Base-by-base conservation (phyloP, 2,888 invertebrate species). In the Drosophila recens region DNA sequence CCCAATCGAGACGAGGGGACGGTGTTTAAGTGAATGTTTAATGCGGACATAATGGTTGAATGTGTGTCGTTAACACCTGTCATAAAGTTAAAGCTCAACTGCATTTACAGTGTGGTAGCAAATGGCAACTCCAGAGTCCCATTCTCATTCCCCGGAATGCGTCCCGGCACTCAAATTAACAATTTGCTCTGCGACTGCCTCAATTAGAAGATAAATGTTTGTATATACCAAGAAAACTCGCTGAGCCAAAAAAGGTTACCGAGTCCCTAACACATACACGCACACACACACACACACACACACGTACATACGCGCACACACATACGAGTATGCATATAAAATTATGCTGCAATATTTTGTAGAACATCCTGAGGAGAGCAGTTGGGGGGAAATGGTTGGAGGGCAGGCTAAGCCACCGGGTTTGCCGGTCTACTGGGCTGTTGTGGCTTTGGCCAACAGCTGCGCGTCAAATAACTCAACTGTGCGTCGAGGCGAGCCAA, bases 381-480 rank as follows among this genome's bases (percentile, higher is more conserved):
- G 27, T 11, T 11, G 34, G 45, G 49, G 53, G 33, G n/a, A 36
- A 30, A 36, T n/a, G 34, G 10, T n/a, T 11, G 42, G 42, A 27
- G 15, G 15, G 34, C 6, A 27, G 1, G 45, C n/a, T 45, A 27
- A 45, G 23, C 23, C 13, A 13, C 11, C 15, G 13, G 23, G 49
- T 23, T 30, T 68, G 68, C 64, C 45, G 36, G 33, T 34, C 42
- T 43, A 54, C 20, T 40, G 13, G 27, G 58, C 48, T 69, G 54
- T 52, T 70, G 71, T 27, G 74, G 84, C 89, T 83, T 86, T 83
- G 72, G 87, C 75, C 75, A 86, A 80, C 90, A 86, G 80, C 86
- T 88, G 86, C 81, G 80, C 81, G 79, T 82, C 86, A 76, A 86
- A 90, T 86, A 86, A 90, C 84, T 86, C 90, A 88, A 86, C 89